Percentiles rank a stretch among this genome's conserved stretches.
Evolutionary conservation across 2,888 invertebrate species (phyloP).

Genomic region (Spilosoma lubricipeda): DNA sequence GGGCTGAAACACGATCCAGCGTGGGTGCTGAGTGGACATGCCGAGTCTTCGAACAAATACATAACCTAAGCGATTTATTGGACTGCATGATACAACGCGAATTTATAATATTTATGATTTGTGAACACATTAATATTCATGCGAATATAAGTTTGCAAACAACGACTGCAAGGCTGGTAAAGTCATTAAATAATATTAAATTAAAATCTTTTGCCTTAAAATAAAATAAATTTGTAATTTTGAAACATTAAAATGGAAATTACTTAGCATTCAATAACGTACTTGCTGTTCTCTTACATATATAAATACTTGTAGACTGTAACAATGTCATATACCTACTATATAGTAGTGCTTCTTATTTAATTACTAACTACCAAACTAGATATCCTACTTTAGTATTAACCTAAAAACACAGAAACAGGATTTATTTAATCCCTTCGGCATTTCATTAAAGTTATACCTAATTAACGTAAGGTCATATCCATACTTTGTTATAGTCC

Average conservation of each 20-base stretch:
- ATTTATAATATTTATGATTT: constrained; percentile 70
- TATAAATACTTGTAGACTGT: neutral
- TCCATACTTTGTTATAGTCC: constrained; percentile 59
- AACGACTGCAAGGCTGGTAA: constrained; percentile 32
- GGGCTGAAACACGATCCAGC: constrained; percentile 80
- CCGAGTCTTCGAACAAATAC: constrained; percentile 32
- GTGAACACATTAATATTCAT: constrained; percentile 63
- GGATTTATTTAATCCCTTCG: neutral
- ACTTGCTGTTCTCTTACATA: too few relatives aligned
- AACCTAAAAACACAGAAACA: neutral
- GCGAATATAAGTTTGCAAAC: constrained; percentile 32
- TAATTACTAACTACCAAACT: neutral
- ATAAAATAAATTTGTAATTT: neutral
- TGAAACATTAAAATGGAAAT: neutral
- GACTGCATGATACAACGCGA: constrained; percentile 62
- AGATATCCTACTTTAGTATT: neutral
- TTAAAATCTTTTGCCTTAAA: neutral
- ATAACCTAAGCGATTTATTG: constrained; percentile 60
- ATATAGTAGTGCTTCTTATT: too few relatives aligned
- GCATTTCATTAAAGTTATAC: neutral
- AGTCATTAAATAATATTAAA: constrained; percentile 11
- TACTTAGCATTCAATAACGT: neutral
- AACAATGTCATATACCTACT: neutral
- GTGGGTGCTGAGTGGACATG: constrained; percentile 80
- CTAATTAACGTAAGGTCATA: constrained; percentile 28